phyloP scores from a whole-genome alignment of 2,888 invertebrate species.

The Galerucella calmariensis region DNA sequence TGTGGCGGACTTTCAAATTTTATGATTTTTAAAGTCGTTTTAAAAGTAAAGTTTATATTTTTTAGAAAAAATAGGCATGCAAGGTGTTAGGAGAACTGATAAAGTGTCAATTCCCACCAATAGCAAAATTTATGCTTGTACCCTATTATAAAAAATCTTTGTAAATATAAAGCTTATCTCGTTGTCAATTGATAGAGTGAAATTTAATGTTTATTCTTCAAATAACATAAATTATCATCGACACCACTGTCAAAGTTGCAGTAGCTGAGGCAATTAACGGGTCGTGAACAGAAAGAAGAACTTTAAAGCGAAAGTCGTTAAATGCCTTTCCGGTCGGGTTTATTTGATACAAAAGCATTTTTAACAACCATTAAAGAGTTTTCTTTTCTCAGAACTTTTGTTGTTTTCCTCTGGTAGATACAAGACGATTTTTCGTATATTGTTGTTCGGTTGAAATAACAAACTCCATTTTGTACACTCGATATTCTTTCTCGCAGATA shows the following conservation, averaged over 20 bases:
- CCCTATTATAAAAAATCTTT: too few relatives aligned
- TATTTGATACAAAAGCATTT: slow-evolving; percentile 44
- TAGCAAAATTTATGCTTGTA: too few relatives aligned
- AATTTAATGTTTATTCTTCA: too few relatives aligned
- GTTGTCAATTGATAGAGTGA: too few relatives aligned
- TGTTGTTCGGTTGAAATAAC: slow-evolving; percentile 29
- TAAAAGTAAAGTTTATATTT: too few relatives aligned
- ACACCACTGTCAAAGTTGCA: background rate
- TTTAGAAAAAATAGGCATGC: too few relatives aligned
- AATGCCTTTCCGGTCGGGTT: slow-evolving; percentile 33
- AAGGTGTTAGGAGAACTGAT: too few relatives aligned
- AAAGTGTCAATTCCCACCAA: too few relatives aligned
- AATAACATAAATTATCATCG: background rate
- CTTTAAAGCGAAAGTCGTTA: slow-evolving; percentile 35
- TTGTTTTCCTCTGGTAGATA: slow-evolving; percentile 17
- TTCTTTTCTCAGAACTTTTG: slow-evolving; percentile 34
- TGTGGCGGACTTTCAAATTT: too few relatives aligned
- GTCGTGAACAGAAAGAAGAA: slow-evolving; percentile 22
- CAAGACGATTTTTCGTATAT: slow-evolving; percentile 22
- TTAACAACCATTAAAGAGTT: slow-evolving; percentile 41
- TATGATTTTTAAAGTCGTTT: too few relatives aligned
- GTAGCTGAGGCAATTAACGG: slow-evolving; percentile 35
- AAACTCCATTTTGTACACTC: slow-evolving; percentile 31
- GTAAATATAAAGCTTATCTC: too few relatives aligned
- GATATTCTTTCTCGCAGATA: slow-evolving; percentile 7